These are phyloP conservation scores for Perdix hodgsoniae DNA, from an alignment of 2,797 vertebrate species.

Conservation along the genomic window DNA sequence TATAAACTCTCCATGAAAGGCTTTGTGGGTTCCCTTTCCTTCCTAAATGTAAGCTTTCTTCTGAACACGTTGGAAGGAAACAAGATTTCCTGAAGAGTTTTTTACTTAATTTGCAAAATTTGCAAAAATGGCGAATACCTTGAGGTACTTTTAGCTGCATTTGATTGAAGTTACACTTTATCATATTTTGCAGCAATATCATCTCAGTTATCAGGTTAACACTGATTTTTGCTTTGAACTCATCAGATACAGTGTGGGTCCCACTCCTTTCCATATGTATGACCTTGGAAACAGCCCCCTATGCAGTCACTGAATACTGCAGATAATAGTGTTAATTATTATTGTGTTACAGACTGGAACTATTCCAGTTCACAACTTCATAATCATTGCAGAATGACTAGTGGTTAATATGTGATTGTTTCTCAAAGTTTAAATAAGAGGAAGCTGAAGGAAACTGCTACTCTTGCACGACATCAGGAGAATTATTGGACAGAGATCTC, in stretches of 20 bases:
- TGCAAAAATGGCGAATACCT: neutral
- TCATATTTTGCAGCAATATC: neutral
- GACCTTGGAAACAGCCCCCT: neutral
- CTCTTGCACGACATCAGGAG: neutral
- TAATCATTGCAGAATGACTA: rapidly evolving
- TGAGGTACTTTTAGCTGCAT: neutral
- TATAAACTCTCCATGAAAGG: neutral
- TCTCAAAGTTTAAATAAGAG: neutral
- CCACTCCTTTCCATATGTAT: neutral
- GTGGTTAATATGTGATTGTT: neutral
- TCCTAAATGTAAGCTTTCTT: neutral
- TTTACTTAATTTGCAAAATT: neutral
- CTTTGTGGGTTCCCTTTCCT: neutral
- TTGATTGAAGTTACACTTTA: neutral
- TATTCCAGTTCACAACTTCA: neutral
- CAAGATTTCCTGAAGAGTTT: neutral
- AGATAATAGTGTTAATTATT: neutral
- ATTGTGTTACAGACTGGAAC: neutral
- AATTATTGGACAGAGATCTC: neutral
- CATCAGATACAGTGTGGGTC: neutral
- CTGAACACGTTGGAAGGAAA: neutral
- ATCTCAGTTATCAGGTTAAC: neutral
- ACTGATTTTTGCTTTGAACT: neutral
- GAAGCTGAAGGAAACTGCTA: neutral
- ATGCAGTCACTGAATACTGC: neutral